A percentile compares a stretch with the other conserved stretches of the same genome.
Conservation (phyloP, 2,888 invertebrate genomes). For the Catonia carolina region DNA sequence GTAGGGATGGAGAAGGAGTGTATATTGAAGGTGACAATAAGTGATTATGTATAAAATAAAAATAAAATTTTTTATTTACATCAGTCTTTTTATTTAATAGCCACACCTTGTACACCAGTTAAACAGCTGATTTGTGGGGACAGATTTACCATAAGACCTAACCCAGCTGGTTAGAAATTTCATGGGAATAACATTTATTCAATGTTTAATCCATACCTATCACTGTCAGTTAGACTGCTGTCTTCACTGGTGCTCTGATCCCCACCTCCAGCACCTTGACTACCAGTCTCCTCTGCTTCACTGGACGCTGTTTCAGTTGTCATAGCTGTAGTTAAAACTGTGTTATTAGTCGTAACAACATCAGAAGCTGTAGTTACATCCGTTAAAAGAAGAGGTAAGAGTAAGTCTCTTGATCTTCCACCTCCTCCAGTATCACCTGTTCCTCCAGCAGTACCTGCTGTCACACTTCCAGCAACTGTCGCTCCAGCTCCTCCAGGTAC, state of each 20-base stretch:
- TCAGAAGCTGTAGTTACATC: background rate
- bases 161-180: no score
- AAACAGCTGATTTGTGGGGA: no score
- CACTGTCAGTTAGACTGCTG: conserved; percentile 68
- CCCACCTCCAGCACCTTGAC: conserved; percentile 36
- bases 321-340: background rate
- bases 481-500: conserved; percentile 9
- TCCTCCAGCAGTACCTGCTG: conserved; percentile 8
- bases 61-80: no score
- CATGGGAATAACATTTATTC: no score
- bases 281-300: conserved; percentile 22
- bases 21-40: no score
- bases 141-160: no score
- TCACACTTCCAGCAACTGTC: conserved; percentile 11
- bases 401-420: background rate
- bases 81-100: no score
- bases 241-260: conserved; percentile 70
- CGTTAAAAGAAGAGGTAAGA: no score
- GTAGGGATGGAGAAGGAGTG: no score
- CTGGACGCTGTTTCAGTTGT: background rate
- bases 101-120: no score
- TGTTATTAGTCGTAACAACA: conserved; percentile 25
- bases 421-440: conserved; percentile 13
- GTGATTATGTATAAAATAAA: no score
- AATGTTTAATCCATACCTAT: no score